Evolutionary conservation across 2,113 vertebrate species (phyloP).

Genomic region (Epinephelus lanceolatus): DNA sequence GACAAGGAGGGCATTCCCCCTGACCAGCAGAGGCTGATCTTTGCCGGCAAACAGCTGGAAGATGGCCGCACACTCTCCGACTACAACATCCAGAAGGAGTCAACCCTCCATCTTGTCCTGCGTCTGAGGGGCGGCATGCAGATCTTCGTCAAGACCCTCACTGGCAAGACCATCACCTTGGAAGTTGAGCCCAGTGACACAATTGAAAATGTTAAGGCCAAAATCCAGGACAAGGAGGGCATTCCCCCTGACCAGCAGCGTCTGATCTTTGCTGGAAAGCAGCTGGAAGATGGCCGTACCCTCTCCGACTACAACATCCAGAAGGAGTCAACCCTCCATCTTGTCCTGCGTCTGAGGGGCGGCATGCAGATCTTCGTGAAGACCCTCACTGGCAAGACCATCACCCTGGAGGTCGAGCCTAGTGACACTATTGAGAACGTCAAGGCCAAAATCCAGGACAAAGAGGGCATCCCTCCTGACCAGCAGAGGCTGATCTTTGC

Average conservation of each 20-base stretch:
- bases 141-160: conserved; percentile 72
- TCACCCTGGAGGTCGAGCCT: conserved; percentile 42
- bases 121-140: conserved; percentile 65
- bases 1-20: conserved; percentile 67
- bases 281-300: too few species aligned
- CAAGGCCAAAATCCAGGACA: conserved; percentile 35
- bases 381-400: conserved; percentile 49
- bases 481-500: conserved; percentile 46
- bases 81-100: conserved; percentile 67
- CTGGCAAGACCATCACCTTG: conserved; percentile 70
- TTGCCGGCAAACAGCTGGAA: conserved; percentile 62
- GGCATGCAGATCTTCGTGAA: conserved; percentile 10
- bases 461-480: conserved; percentile 36
- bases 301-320: too few species aligned
- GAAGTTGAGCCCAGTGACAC: conserved; percentile 68
- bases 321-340: too few species aligned
- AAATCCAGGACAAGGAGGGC: conserved; percentile 73
- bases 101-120: conserved; percentile 60
- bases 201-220: conserved; percentile 64
- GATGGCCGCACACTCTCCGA: conserved; percentile 63
- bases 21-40: conserved; percentile 68
- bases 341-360: too few species aligned
- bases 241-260: conserved; percentile 73
- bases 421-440: conserved; percentile 32
- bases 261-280: background rate